phyloP scores from a whole-genome alignment of 2,888 invertebrate genomes.

The Limenitis camilla region DNA sequence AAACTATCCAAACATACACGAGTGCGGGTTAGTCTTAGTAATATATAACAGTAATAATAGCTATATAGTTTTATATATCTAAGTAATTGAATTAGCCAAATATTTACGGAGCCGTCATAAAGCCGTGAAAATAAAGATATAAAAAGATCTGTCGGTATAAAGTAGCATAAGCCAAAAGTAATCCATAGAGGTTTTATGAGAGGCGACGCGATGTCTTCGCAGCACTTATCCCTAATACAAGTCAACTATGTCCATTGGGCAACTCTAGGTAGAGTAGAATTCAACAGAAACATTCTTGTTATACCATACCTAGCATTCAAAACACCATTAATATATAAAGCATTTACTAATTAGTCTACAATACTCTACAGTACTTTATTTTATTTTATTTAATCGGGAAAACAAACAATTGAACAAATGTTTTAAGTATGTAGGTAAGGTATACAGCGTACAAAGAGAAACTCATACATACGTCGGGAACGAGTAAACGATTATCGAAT shows the following conservation, averaged over 20 bases:
- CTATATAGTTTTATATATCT: no score
- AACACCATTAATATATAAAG: neutral
- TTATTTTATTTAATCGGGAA: no score
- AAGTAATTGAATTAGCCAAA: conserved; percentile 13
- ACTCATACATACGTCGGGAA: no score
- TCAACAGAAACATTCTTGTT: conserved; percentile 15
- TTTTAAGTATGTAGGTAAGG: no score
- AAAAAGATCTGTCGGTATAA: conserved; percentile 24
- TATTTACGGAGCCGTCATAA: conserved; percentile 6
- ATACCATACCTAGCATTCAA: neutral
- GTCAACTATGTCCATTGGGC: conserved; percentile 38
- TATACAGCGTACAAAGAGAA: no score
- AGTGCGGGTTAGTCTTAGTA: no score
- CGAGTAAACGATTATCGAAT: no score
- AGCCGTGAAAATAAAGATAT: conserved; percentile 19
- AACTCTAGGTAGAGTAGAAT: conserved; percentile 27
- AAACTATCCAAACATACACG: no score
- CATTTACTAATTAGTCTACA: neutral
- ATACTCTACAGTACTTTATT: no score
- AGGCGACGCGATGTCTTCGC: conserved; percentile 34
- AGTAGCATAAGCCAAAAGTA: conserved; percentile 32
- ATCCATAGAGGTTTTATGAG: conserved; percentile 38
- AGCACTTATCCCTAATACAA: conserved; percentile 44
- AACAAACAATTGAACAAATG: neutral
- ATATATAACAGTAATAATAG: no score